Evolutionary conservation across 2,888 invertebrate genomes (phyloP), one percentile per base, ranked within the genome.

Genomic region (Cataglyphis cursor): DNA sequence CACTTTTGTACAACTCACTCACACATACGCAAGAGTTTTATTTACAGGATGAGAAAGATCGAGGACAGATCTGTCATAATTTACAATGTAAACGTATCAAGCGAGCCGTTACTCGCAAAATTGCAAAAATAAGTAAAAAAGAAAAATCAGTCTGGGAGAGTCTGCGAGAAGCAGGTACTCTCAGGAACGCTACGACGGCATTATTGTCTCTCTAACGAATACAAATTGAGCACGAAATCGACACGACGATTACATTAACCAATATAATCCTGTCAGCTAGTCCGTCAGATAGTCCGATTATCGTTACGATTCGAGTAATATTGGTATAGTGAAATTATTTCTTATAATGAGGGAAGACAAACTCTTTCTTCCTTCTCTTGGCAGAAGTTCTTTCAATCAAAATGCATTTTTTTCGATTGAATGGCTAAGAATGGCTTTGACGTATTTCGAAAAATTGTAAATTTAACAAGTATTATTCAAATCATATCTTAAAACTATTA

Each of bases 81-180:
- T 94, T 94, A 94, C 93, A 93, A 87, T 81, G 35, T 35, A 78
- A 57, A 66, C 35, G 21, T 41, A 59, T 35, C 59, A 31, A 31
- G 85, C 87, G 84, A 87, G 44, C 24, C 59, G 64, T n/a, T 64
- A 70, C 66, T 75, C 73, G 61, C 64, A 70, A 41, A 41, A 81
- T 68, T 74, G 44, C 73, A 59, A 72, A 62, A 84, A 51, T 51
- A n/a, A 51, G 51, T 35, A 81, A 51, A 51, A 61, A 65, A 51
- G 24, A 15, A 62, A 88, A 89, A 93, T 94, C 94, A 94, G 94
- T 94, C 94, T 94, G 91, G 91, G 87, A 3, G 51, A 88, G 84
- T 85, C 89, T 85, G 61, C 70, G 41, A 41, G 31, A 31, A 57
- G 70, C 81, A 31, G 75, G 65, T 61, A 57, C 82, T 80, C 38